phyloP scores from a whole-genome alignment of 1,140 invertebrate genomes.

The Heliconius hermathena region DNA sequence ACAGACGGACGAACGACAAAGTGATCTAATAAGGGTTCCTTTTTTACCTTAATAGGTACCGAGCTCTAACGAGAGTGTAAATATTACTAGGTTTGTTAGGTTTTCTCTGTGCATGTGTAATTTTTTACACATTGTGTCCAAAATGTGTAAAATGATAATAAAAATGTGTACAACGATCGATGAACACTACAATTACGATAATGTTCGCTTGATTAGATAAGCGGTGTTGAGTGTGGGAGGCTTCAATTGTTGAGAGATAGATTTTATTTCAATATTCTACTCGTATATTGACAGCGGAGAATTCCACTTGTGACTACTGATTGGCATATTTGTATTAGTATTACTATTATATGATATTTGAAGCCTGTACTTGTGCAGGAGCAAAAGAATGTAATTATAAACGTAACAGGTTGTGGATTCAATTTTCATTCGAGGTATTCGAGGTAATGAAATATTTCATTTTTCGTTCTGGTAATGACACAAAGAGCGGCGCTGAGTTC shows the following conservation, averaged over 20 bases:
- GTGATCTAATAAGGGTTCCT: too few relatives aligned
- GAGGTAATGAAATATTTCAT: too few relatives aligned
- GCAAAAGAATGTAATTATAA: too few relatives aligned
- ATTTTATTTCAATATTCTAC: constrained; percentile 6
- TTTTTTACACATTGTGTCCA: too few relatives aligned
- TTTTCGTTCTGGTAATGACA: too few relatives aligned
- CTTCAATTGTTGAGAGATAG: background rate
- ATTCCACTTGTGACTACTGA: background rate
- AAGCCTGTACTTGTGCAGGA: too few relatives aligned
- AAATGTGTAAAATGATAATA: background rate
- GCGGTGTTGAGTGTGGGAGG: background rate
- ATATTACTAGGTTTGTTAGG: background rate
- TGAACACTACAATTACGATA: constrained; percentile 20
- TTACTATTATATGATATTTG: background rate
- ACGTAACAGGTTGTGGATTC: too few relatives aligned
- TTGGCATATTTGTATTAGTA: background rate
- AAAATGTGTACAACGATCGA: constrained; percentile 20
- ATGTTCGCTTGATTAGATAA: constrained; percentile 22
- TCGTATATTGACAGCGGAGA: background rate
- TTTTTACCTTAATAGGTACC: too few relatives aligned
- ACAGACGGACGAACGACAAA: too few relatives aligned
- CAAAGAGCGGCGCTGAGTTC: too few relatives aligned
- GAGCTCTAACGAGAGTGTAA: too few relatives aligned
- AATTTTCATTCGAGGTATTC: too few relatives aligned
- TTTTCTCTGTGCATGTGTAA: background rate